Percentiles rank a stretch among this genome's conserved stretches.
These are phyloP conservation scores for Cetonia aurata DNA, from an alignment of 2,888 invertebrate genomes.

Conservation along the genomic window DNA sequence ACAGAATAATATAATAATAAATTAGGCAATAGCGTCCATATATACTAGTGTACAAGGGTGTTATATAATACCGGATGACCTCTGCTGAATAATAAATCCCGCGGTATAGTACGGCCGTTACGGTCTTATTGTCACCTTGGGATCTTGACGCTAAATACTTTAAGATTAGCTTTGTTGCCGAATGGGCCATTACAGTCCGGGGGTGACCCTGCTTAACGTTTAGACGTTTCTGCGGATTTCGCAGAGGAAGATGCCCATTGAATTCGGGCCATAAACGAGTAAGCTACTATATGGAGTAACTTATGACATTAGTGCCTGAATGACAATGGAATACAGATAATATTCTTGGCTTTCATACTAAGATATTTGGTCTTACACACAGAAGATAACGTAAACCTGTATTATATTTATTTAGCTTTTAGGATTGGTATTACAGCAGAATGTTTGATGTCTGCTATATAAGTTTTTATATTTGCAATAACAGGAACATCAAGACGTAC, in stretches of 20 bases:
- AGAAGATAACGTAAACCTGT: too few species aligned
- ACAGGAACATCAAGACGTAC: too few species aligned
- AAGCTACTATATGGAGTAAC: neutral
- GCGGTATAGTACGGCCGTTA: conserved; percentile 32
- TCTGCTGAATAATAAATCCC: conserved; percentile 24
- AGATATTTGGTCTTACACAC: too few species aligned
- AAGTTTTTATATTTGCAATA: too few species aligned
- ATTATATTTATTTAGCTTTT: too few species aligned
- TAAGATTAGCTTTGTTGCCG: conserved; percentile 43
- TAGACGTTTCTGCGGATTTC: conserved; percentile 9
- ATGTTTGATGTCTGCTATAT: too few species aligned
- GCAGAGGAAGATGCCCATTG: neutral
- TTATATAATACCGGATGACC: conserved; percentile 35
- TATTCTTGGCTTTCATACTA: too few species aligned
- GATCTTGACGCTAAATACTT: conserved; percentile 42
- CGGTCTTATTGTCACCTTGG: conserved; percentile 42
- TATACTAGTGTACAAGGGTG: conserved; percentile 23
- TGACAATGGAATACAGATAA: too few species aligned
- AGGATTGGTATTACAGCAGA: too few species aligned
- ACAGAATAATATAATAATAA: conserved; percentile 27
- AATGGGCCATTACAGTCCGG: conserved; percentile 34
- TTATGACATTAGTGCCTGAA: neutral
- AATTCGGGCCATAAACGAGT: neutral
- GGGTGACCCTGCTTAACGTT: conserved; percentile 34
- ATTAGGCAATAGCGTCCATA: conserved; percentile 26